These are phyloP conservation scores for Andrena bicolor DNA, from an alignment of 2,888 invertebrate genomes.

Conservation along the genomic window DNA sequence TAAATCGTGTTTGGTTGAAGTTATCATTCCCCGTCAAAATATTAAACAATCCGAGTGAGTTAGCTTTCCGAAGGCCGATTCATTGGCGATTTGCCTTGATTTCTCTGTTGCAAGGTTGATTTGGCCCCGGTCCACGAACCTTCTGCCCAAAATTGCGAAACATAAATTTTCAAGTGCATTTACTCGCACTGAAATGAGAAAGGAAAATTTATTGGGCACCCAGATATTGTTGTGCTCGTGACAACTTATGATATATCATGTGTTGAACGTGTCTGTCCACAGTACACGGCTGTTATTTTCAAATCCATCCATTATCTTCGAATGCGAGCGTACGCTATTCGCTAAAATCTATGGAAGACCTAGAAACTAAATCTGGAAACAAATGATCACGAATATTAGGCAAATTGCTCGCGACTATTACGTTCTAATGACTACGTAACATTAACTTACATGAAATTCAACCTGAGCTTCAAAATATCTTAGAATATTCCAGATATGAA, in stretches of 20 bases:
- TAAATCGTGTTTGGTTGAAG: conserved; percentile 28
- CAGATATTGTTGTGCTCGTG: conserved; percentile 37
- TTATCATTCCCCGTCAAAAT: conserved; percentile 46
- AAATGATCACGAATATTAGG: background rate
- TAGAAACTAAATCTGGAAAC: background rate
- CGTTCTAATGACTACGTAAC: no score
- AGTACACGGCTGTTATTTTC: conserved; percentile 2
- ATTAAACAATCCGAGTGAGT: conserved; percentile 55
- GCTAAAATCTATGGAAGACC: no score
- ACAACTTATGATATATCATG: conserved; percentile 29
- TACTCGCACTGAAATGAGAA: conserved; percentile 31
- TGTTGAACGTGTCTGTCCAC: conserved; percentile 16
- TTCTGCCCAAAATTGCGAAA: conserved; percentile 60
- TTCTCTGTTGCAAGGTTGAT: conserved; percentile 53
- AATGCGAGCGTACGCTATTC: background rate
- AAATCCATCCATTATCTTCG: background rate
- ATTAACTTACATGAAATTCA: no score
- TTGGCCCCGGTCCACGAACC: conserved; percentile 48
- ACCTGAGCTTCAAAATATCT: no score
- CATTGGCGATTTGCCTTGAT: conserved; percentile 67
- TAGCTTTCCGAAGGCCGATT: conserved; percentile 54
- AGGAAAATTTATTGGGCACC: conserved; percentile 39
- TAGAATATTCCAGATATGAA: no score
- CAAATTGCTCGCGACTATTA: background rate
- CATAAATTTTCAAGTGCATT: conserved; percentile 62